Conservation (phyloP, 2,113 vertebrate genomes). For the Euleptes europaea region DNA sequence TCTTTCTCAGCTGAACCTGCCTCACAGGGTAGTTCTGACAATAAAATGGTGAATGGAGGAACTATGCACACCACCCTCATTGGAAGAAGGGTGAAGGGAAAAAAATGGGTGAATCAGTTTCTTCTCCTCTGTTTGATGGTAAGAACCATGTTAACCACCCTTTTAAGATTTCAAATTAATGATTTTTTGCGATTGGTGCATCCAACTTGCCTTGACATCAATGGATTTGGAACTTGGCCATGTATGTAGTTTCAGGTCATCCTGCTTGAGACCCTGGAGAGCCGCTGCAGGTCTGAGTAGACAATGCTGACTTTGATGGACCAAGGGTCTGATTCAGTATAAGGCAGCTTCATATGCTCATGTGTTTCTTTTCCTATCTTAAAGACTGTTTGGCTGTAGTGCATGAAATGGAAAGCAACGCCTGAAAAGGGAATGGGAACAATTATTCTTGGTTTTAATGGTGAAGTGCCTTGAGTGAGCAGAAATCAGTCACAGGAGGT, state of each 20-base stretch:
- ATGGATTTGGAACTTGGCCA: slow-evolving; percentile 17
- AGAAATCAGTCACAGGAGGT: slow-evolving; percentile 73
- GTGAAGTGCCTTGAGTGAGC: slow-evolving; percentile 67
- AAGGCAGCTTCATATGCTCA: too few species aligned
- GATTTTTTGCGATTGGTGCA: neutral
- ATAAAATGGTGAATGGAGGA: too few species aligned
- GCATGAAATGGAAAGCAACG: slow-evolving; percentile 58
- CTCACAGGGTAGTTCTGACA: too few species aligned
- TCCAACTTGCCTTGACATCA: neutral
- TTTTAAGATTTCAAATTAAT: neutral
- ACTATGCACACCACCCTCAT: too few species aligned
- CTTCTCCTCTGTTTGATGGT: neutral
- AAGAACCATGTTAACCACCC: neutral
- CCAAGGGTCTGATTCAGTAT: too few species aligned
- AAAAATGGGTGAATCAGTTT: neutral
- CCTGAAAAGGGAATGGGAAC: slow-evolving; percentile 53
- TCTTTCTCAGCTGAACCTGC: too few species aligned
- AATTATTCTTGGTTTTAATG: slow-evolving; percentile 70
- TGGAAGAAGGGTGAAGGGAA: too few species aligned
- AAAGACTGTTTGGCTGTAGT: slow-evolving; percentile 48
- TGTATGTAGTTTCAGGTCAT: slow-evolving; percentile 34
- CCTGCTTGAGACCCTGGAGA: too few species aligned
- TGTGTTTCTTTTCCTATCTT: slow-evolving; percentile 39
- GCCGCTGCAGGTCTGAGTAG: too few species aligned
- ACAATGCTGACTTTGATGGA: too few species aligned